Base-by-base conservation (phyloP, 2,797 vertebrate genomes). In the Propithecus perrieri region DNA sequence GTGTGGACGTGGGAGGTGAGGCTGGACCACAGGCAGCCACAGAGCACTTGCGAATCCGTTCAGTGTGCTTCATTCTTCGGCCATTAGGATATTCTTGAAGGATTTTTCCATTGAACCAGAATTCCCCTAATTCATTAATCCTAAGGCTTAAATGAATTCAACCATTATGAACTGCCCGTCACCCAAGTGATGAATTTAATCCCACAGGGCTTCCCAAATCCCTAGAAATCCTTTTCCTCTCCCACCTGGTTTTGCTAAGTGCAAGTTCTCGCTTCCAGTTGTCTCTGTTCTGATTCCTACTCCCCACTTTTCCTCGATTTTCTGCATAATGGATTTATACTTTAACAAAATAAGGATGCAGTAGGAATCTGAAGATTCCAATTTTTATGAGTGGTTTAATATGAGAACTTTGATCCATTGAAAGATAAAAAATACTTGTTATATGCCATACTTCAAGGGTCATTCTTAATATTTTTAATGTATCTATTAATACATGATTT, bases 341-440 rank as follows among this genome's bases (percentile, higher is more conserved):
- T 90, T 85, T n/a, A 55, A 80, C 72, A 26, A 55, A 80, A 91
- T 59, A 41, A 90, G 12, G 33, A 43, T 4, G 12, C 71, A 85
- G n/a, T n/a, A 46, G 53, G 5, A 59, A 78, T 90, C 84, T 61
- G 53, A 79, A 93, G 93, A 89, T 79, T 89, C 22, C 55, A 93
- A 0, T 93, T 78, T 78, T 83, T 95, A 53, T 85, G 67, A 91
- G 48, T 48, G 33, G 30, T 41, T 76, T 93, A 79, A 43, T 28
- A 9, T 69, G 50, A 84, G 59, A 92, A 86, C 35, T 94, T 93
- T 46, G 89, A 63, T 83, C 24, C 33, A 69, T 22, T 79, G 35
- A 48, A 33, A 59, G 57, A 46, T 38, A 43, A 87, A 92, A 61
- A 41, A 17, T 28, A 48, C 48, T 91, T 3, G 10, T 85, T 71